Conservation (phyloP, 2,113 vertebrate genomes). For the Sinocyclocheilus anshuiensis region DNA sequence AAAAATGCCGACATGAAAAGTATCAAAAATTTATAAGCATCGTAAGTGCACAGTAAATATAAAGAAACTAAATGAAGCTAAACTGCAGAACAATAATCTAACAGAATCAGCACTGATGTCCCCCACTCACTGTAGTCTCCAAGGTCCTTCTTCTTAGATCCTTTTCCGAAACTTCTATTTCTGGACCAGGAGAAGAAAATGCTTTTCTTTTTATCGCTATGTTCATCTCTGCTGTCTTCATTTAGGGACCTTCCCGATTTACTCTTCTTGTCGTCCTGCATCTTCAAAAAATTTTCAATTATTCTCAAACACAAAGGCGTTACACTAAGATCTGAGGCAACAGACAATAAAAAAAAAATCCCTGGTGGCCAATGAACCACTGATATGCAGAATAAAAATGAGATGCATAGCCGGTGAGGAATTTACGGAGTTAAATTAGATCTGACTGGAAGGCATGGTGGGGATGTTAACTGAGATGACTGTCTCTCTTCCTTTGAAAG, state of each 20-base stretch:
- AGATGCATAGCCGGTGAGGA: not conserved
- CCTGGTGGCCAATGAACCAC: not conserved
- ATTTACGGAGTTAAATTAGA: not conserved
- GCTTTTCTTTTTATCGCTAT: constrained; percentile 84
- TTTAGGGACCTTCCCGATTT: constrained; percentile 89
- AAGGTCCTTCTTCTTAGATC: constrained; percentile 90
- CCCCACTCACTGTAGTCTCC: constrained; percentile 81
- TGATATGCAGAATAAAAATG: not conserved
- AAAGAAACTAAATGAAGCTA: not conserved
- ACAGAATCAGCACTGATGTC: not conserved
- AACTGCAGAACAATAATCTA: no score
- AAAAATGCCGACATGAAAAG: not conserved
- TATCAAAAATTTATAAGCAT: no score
- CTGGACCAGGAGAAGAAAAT: constrained; percentile 95
- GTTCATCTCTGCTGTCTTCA: constrained; percentile 86
- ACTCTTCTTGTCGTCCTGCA: constrained; percentile 84
- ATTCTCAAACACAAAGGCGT: constrained; percentile 1
- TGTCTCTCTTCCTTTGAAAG: not conserved
- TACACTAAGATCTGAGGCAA: not conserved
- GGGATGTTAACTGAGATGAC: constrained; percentile 1
- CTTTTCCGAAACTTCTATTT: constrained; percentile 92
- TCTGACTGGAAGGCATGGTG: not conserved
- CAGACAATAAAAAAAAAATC: not conserved
- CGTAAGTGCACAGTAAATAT: not conserved
- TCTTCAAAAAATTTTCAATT: constrained; percentile 11